Base-by-base conservation (phyloP, 2,797 vertebrate species). In the Anabacerthia variegaticeps region DNA sequence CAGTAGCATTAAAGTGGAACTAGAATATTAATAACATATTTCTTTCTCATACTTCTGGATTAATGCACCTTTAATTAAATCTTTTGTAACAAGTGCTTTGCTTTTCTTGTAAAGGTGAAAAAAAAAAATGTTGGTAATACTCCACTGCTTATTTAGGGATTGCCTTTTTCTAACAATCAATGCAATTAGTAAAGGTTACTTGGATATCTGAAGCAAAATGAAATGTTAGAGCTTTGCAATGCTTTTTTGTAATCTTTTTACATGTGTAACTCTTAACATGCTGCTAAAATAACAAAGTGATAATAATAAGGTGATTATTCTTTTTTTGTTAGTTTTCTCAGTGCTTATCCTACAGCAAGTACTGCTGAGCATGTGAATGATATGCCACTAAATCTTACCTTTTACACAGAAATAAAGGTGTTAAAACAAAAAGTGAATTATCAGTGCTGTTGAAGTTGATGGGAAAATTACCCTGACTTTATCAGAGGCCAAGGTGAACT, bases 51-150 rank as follows among this genome's bases (percentile, higher is more conserved):
- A 20, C 62, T 77, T 91, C 51, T 58, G 26, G 69, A 41, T 88
- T 88, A 95, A 88, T 80, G 73, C 48, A 88, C 20, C 28, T 96
- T 93, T 95, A 95, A 96, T 95, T 94, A 95, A 88, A 92, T 93
- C 80, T 94, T 56, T 89, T 88, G 63, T 73, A 95, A 82, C 7
- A 72, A 68, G 23, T 28, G 30, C 28, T 75, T 84, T 87, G 34
- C 43, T 94, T 91, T 86, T 37, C 43, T 69, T 94, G 78, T 77
- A 92, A 93, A 72, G 63, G 56, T 90, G 75, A 83, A 65, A 92
- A 55, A 39, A 39, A 41, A 89, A 89, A 88, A 54, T 61, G 8
- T 81, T 88, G 51, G 81, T 77, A 84, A 66, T 28, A 72, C 94
- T 93, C 80, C 69, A 39, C 62, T 95, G 49, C 46, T 96, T 89